Percentiles rank a stretch among this genome's conserved stretches.
These are phyloP conservation scores for Heliconius eleuchia DNA, from an alignment of 1,140 invertebrate genomes.

Conservation along the genomic window DNA sequence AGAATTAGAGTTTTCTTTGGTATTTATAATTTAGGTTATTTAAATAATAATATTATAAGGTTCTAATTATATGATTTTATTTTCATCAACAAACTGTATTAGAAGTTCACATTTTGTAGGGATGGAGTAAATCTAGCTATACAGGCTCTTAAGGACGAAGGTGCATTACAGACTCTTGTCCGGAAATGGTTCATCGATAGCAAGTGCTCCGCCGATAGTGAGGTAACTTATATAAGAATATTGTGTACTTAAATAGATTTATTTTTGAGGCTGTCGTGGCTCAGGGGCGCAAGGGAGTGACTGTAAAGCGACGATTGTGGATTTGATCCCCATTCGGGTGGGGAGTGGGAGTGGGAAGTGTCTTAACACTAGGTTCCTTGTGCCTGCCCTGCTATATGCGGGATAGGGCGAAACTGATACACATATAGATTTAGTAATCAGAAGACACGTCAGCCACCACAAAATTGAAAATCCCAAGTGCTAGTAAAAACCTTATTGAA, in stretches of 20 bases:
- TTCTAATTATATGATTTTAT: background rate
- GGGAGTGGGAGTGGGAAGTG: too few relatives aligned
- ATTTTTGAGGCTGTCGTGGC: too few relatives aligned
- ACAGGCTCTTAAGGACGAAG: constrained; percentile 94
- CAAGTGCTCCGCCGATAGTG: constrained; percentile 49
- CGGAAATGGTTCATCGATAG: constrained; percentile 90
- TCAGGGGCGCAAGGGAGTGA: too few relatives aligned
- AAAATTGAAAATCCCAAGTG: background rate
- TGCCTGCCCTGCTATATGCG: too few relatives aligned
- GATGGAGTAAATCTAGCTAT: constrained; percentile 95
- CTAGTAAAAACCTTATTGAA: background rate
- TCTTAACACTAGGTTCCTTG: too few relatives aligned
- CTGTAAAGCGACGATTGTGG: too few relatives aligned
- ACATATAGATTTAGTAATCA: background rate
- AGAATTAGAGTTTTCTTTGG: background rate
- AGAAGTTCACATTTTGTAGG: constrained; percentile 79
- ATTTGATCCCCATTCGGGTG: too few relatives aligned
- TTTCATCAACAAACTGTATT: background rate
- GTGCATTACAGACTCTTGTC: constrained; percentile 93
- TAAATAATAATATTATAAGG: background rate
- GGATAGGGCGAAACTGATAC: too few relatives aligned
- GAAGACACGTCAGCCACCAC: background rate
- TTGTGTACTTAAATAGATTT: background rate
- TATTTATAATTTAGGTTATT: background rate
- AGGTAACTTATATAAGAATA: constrained; percentile 34